Evolutionary conservation across 1,140 invertebrate species (phyloP).

Genomic region (Schlechtendalia chinensis): DNA sequence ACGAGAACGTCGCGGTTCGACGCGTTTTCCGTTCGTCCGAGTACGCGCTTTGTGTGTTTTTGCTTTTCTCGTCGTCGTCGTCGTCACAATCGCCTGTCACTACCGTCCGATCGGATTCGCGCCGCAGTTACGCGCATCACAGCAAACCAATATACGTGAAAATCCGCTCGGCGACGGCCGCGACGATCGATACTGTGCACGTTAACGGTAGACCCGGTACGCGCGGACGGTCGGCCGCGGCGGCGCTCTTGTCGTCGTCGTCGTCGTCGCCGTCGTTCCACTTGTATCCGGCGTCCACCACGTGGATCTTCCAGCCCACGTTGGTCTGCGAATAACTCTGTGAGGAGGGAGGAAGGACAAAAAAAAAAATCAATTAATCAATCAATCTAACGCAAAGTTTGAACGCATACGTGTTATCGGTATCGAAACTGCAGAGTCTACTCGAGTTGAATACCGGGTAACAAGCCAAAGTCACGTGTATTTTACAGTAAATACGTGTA

Average conservation of each 20-base stretch:
- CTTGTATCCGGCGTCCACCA: conserved; percentile 67
- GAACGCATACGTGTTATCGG: too few relatives aligned
- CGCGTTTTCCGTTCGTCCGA: background rate
- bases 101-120: background rate
- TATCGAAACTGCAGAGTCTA: too few relatives aligned
- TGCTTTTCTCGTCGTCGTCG: background rate
- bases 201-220: background rate
- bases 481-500: too few relatives aligned
- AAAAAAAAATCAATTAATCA: too few relatives aligned
- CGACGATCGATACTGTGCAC: background rate
- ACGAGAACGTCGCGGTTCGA: too few relatives aligned
- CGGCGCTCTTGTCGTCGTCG: conserved; percentile 18
- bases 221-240: background rate
- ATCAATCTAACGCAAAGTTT: too few relatives aligned
- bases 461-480: too few relatives aligned
- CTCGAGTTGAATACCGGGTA: too few relatives aligned
- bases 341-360: conserved; percentile 53
- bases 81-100: too few relatives aligned
- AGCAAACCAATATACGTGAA: conserved; percentile 26
- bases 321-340: conserved; percentile 90
- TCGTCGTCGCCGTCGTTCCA: conserved; percentile 35
- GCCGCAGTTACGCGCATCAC: background rate
- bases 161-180: background rate
- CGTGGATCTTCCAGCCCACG: conserved; percentile 90
- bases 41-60: background rate